Percentiles rank a stretch among this genome's conserved stretches.
Conservation (phyloP, 2,797 vertebrate genomes). For the Enteromius radiatus region DNA sequence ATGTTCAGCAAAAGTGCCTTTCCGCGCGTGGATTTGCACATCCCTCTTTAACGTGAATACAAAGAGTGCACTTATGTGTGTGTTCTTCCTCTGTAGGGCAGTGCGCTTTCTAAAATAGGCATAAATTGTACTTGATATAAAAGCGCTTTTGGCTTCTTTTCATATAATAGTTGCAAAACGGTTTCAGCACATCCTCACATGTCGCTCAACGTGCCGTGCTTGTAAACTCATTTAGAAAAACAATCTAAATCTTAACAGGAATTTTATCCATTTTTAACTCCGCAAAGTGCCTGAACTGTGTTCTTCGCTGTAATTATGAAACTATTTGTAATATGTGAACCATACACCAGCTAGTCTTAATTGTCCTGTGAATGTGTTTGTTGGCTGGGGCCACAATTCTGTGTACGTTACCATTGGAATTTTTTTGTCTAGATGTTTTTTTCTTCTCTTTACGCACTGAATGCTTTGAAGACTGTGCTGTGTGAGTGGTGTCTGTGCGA, state of each 20-base stretch:
- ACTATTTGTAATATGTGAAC: slow-evolving; percentile 36
- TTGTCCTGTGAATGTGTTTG: slow-evolving; percentile 26
- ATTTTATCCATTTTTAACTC: slow-evolving; percentile 1
- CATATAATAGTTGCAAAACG: not conserved
- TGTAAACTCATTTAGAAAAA: slow-evolving; percentile 4
- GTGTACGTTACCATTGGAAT: slow-evolving; percentile 45
- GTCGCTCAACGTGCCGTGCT: not conserved
- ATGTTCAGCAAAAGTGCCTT: slow-evolving; percentile 31
- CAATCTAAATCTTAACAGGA: not conserved
- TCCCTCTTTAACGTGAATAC: not conserved
- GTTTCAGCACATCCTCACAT: not conserved
- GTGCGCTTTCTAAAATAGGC: not conserved
- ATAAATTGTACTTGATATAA: not conserved
- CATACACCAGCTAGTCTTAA: slow-evolving; percentile 36
- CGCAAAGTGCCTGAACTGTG: slow-evolving; percentile 45
- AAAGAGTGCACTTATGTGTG: not conserved
- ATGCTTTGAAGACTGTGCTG: slow-evolving; percentile 63
- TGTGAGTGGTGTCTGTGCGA: slow-evolving; percentile 63
- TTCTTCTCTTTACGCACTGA: slow-evolving; percentile 57
- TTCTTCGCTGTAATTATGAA: slow-evolving; percentile 13
- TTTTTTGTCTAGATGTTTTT: slow-evolving; percentile 1
- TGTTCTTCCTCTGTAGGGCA: slow-evolving; percentile 4
- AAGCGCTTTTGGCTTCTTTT: slow-evolving; percentile 18
- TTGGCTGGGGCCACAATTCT: slow-evolving; percentile 31
- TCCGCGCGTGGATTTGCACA: slow-evolving; percentile 8